Evolutionary conservation across 2,797 vertebrate genomes (phyloP).

Genomic region (Lepus townsendii): DNA sequence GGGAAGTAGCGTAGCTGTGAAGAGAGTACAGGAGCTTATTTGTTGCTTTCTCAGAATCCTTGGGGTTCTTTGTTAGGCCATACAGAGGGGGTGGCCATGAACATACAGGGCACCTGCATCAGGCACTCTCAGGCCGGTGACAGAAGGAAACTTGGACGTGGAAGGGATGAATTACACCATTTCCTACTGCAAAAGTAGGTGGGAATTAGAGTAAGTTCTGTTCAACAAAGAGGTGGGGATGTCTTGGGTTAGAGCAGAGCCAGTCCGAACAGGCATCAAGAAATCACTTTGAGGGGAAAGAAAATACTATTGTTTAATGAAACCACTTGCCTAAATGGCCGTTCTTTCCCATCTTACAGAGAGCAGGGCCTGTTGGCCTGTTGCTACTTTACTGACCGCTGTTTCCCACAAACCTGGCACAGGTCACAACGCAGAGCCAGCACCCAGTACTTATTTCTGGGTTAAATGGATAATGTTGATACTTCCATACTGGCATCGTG

Average conservation of each 20-base stretch:
- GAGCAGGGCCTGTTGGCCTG: not conserved
- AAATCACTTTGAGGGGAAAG: not conserved
- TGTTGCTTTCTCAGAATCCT: not conserved
- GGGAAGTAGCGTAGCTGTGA: not conserved
- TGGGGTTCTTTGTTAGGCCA: not conserved
- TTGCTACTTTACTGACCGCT: not conserved
- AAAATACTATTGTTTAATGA: constrained; percentile 1
- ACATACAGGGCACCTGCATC: not conserved
- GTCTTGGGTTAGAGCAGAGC: not conserved
- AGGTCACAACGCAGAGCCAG: not conserved
- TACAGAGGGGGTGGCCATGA: not conserved
- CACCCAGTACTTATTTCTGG: not conserved
- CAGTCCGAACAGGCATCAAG: not conserved
- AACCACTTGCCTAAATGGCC: not conserved
- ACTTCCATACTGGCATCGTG: not conserved
- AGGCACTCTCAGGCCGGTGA: not conserved
- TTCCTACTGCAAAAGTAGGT: not conserved
- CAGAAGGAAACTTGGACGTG: not conserved
- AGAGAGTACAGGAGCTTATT: not conserved
- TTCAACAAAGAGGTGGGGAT: not conserved
- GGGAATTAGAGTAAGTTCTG: not conserved
- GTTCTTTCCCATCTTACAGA: not conserved
- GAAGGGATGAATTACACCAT: not conserved
- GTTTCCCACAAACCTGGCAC: not conserved
- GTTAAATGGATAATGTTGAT: not conserved